These are phyloP conservation scores for Zoanthus gigantus DNA, from an alignment of 92 coral and sea anemone species.

Conservation along the genomic window DNA sequence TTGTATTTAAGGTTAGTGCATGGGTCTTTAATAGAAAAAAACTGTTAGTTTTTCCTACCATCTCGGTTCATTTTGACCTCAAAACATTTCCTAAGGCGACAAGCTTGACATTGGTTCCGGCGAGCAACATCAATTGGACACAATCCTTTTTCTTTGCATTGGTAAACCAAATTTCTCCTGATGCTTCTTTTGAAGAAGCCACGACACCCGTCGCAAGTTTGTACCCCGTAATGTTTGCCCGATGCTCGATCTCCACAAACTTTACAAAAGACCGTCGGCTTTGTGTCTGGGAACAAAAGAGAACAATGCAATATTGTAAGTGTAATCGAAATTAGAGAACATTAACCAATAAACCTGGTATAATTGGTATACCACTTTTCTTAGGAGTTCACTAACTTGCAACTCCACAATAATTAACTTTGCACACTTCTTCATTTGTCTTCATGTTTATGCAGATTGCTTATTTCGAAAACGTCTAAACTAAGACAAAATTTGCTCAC, in stretches of 20 bases:
- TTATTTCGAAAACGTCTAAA: not conserved
- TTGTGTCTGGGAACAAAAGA: slow-evolving; percentile 61
- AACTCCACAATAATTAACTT: no score
- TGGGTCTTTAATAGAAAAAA: not conserved
- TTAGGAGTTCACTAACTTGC: not conserved
- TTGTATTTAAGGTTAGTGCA: not conserved
- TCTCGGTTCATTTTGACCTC: slow-evolving; percentile 96
- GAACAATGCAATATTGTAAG: slow-evolving; percentile 39
- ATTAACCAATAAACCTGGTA: not conserved
- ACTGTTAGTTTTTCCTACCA: slow-evolving; percentile 66
- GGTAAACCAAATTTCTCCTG: slow-evolving; percentile 85
- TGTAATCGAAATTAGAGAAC: slow-evolving; percentile 12
- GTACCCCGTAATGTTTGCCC: slow-evolving; percentile 96
- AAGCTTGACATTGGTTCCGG: slow-evolving; percentile 96
- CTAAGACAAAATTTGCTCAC: not conserved
- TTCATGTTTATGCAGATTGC: not conserved
- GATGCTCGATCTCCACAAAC: slow-evolving; percentile 98
- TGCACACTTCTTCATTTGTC: not conserved
- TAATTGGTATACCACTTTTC: not conserved
- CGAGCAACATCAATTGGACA: slow-evolving; percentile 98
- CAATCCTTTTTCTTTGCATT: slow-evolving; percentile 88
- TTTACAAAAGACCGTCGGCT: slow-evolving; percentile 81
- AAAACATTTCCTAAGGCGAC: slow-evolving; percentile 87
- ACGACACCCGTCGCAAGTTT: slow-evolving; percentile 96
- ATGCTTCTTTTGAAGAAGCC: slow-evolving; percentile 98